Percentiles rank a stretch among this genome's conserved stretches.
phyloP scores from a whole-genome alignment of 2,797 vertebrate species.

The Chanos chanos region DNA sequence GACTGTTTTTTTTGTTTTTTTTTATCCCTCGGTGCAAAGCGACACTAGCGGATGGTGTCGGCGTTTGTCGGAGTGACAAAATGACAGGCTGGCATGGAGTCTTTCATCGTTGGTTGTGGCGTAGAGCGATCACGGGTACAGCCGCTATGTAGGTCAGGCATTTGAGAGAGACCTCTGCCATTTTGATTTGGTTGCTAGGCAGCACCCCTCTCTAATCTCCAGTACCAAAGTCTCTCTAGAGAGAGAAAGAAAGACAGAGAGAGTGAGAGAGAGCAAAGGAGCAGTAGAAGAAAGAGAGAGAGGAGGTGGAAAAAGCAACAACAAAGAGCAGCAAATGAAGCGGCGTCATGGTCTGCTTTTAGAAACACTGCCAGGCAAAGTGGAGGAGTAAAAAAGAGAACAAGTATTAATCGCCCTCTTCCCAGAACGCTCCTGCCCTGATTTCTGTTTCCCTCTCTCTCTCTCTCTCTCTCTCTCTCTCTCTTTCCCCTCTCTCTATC shows the following conservation, averaged over 20 bases:
- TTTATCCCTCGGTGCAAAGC: constrained; percentile 38
- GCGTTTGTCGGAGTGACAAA: constrained; percentile 67
- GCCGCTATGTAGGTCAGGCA: constrained; percentile 79
- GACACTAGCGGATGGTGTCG: constrained; percentile 45
- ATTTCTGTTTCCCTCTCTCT: constrained; percentile 36
- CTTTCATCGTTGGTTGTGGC: constrained; percentile 71
- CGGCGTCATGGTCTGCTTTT: constrained; percentile 42
- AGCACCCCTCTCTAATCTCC: constrained; percentile 75
- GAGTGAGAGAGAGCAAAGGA: constrained; percentile 23
- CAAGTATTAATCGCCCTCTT: not conserved
- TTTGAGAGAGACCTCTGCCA: constrained; percentile 67
- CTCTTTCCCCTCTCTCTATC: constrained; percentile 15
- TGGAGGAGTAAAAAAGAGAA: constrained; percentile 2
- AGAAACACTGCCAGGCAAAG: constrained; percentile 18
- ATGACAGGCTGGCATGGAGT: constrained; percentile 48
- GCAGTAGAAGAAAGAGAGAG: constrained; percentile 28
- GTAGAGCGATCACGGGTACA: constrained; percentile 71
- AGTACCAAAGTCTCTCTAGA: constrained; percentile 70
- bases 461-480: constrained; percentile 12
- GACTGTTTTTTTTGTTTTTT: too few species aligned
- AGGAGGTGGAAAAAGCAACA: constrained; percentile 21
- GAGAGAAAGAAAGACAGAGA: constrained; percentile 21
- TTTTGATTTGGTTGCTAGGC: constrained; percentile 81
- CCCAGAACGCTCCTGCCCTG: not conserved
- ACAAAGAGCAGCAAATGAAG: constrained; percentile 35